These are phyloP conservation scores for Dinocampus coccinellae DNA, from an alignment of 2,888 invertebrate genomes.

Conservation along the genomic window DNA sequence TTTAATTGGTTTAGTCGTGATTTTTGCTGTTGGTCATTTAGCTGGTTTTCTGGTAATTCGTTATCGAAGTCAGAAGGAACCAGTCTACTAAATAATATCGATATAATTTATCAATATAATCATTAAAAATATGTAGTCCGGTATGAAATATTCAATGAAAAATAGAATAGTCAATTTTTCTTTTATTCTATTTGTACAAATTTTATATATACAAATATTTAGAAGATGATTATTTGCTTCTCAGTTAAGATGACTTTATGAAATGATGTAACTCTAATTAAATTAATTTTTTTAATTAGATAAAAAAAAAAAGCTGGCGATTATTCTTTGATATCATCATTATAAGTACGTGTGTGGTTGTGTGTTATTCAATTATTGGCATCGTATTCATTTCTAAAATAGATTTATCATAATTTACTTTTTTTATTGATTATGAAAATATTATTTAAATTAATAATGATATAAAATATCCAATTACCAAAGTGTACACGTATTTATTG, in stretches of 20 bases:
- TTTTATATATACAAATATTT: neutral
- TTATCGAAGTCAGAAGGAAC: conserved; percentile 72
- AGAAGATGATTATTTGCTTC: neutral
- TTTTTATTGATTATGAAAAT: neutral
- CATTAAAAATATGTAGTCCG: neutral
- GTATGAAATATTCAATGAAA: neutral
- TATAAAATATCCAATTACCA: neutral
- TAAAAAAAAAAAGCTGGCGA: neutral
- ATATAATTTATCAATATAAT: neutral
- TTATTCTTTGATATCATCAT: neutral
- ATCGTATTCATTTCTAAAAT: neutral
- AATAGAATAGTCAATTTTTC: neutral
- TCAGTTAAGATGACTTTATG: neutral
- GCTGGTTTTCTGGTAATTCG: conserved; percentile 72
- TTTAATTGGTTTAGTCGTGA: conserved; percentile 69
- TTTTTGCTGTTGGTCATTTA: conserved; percentile 71
- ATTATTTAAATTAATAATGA: neutral
- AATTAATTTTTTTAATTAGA: neutral
- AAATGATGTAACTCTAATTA: neutral
- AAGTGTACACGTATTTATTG: neutral
- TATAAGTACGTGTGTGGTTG: too few species aligned
- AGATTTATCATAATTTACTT: neutral
- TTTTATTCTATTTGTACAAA: neutral
- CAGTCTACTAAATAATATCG: conserved; percentile 69
- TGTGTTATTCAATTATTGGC: neutral